Evolutionary conservation across 1,140 invertebrate species (phyloP), one percentile per base, ranked within the genome.

Genomic region (Apis cerana): DNA sequence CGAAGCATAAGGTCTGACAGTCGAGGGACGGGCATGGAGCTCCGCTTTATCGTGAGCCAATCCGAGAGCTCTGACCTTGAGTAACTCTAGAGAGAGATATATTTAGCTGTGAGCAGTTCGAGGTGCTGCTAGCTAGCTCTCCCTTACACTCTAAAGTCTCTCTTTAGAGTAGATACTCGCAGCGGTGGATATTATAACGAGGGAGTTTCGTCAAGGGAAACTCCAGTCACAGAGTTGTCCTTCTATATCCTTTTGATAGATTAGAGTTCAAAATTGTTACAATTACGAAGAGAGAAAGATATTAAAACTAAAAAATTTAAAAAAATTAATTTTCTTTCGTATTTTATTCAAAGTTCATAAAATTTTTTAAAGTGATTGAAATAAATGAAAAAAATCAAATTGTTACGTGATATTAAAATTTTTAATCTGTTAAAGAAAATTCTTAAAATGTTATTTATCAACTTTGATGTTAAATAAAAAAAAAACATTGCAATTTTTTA

Each of bases 21-120:
- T 27, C 65, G 86, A 85, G 83, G 43, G 79, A 88, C 78, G 71
- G 65, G 56, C 83, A 83, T 87, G 78, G 86, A 87, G 86, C 88
- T 85, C 83, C 27, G 90, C 85, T 92, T 91, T 91, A 92, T 91
- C 90, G 90, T 89, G 89, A 83, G 86, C 91, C 91, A 92, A 93
- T 91, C 90, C 90, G 81, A 90, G 88, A 85, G 87, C 89, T 91
- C 84, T 89, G 92, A 93, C 92, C 92, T 93, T 93, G 91, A 92
- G 89, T 87, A 88, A 87, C 91, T 91, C 90, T 91, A 91, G 86
- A 92, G 89, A 92, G 89, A 92, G 90, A 92, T 92, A 92, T 91
- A 92, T 92, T 91, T 92, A 92, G 91, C 89, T 89, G 90, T 92
- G 91, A 90, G 90, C 90, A 84, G 91, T 68, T 87, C 89, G 84